Evolutionary conservation across 2,113 vertebrate genomes (phyloP).

Genomic region (Bos javanicus): DNA sequence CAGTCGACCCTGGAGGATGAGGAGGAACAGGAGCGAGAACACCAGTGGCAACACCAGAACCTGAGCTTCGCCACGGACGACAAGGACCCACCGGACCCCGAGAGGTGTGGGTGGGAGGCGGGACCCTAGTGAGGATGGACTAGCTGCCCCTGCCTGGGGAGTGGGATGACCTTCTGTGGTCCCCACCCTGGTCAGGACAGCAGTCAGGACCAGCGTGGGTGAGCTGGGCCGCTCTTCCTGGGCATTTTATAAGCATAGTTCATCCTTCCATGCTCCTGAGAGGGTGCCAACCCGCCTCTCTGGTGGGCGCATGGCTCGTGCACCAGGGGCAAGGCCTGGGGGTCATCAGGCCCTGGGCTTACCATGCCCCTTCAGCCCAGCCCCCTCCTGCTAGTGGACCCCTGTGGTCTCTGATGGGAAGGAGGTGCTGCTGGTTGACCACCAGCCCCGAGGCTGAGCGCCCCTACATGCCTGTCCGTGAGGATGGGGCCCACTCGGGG

Average conservation of each 20-base stretch:
- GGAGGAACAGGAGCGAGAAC: conserved; percentile 91
- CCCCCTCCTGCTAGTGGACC: no score
- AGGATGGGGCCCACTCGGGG: no score
- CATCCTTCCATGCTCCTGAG: neutral
- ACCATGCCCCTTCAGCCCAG: accelerated
- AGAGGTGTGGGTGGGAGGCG: conserved; percentile 9
- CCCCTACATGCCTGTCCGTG: accelerated
- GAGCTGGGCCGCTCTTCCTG: neutral
- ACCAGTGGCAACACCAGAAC: conserved; percentile 83
- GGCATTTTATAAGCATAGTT: neutral
- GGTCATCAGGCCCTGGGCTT: neutral
- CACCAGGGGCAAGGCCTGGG: neutral
- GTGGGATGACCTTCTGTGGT: neutral
- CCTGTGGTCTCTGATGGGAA: no score
- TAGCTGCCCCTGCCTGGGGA: neutral
- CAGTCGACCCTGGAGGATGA: conserved; percentile 93
- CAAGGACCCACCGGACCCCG: neutral
- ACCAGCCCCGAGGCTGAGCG: neutral
- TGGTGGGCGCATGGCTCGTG: neutral
- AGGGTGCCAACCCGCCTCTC: neutral
- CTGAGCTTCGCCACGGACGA: conserved; percentile 50
- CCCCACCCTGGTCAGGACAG: accelerated
- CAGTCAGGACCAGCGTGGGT: neutral
- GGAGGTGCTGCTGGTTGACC: no score
- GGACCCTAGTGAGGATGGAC: neutral